Evolutionary conservation across 2,797 vertebrate species (phyloP).

Genomic region (Apogon talboti): DNA sequence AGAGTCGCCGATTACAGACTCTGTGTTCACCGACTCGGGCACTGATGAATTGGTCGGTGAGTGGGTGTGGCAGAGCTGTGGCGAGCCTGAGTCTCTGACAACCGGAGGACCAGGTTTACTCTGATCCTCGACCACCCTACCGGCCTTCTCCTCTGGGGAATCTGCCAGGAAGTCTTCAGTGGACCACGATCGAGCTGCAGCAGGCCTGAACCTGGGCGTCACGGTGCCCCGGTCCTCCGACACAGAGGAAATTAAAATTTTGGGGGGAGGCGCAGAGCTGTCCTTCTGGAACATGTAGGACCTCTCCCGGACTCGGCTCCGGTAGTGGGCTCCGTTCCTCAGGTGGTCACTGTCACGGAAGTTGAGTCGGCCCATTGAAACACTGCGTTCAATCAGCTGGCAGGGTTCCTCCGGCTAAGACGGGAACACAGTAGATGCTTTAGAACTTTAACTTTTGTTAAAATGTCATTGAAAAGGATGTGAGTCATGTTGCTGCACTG

Average conservation of each 20-base stretch:
- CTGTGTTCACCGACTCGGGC: slow-evolving; percentile 47
- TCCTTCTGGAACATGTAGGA: slow-evolving; percentile 83
- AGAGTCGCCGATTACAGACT: slow-evolving; percentile 62
- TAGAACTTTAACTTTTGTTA: neutral
- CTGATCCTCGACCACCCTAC: slow-evolving; percentile 5
- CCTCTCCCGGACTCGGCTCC: slow-evolving; percentile 80
- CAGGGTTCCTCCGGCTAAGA: slow-evolving; percentile 80
- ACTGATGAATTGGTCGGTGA: slow-evolving; percentile 68
- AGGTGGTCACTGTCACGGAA: slow-evolving; percentile 76
- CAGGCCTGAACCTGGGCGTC: slow-evolving; percentile 26
- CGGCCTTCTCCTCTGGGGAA: slow-evolving; percentile 43
- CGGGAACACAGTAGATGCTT: neutral
- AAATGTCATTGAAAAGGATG: neutral
- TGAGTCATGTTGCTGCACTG: neutral
- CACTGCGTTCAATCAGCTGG: slow-evolving; percentile 83
- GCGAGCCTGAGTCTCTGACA: slow-evolving; percentile 39
- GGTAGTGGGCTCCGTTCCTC: slow-evolving; percentile 79
- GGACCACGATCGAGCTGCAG: slow-evolving; percentile 63
- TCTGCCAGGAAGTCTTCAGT: slow-evolving; percentile 69
- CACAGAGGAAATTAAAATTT: slow-evolving; percentile 86
- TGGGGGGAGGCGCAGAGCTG: slow-evolving; percentile 82
- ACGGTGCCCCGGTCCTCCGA: slow-evolving; percentile 66
- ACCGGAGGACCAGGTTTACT: slow-evolving; percentile 49
- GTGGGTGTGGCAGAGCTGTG: slow-evolving; percentile 62
- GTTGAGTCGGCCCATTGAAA: slow-evolving; percentile 85